phyloP scores from a whole-genome alignment of 2,888 invertebrate genomes.

The Nysson spinosus region DNA sequence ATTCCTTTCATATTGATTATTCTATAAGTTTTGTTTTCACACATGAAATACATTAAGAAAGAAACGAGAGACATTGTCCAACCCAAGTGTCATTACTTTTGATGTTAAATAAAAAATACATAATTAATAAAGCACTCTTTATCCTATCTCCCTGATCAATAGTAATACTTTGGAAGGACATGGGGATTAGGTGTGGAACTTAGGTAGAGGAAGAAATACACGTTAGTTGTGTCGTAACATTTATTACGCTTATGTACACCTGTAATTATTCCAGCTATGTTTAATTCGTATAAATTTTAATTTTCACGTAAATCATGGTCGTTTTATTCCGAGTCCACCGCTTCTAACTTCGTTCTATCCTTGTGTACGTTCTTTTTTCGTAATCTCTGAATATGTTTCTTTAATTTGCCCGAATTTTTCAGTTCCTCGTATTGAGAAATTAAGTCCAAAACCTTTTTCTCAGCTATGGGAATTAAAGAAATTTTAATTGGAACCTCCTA shows the following conservation, averaged over 20 bases:
- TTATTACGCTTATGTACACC: conserved; percentile 41
- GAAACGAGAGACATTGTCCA: conserved; percentile 75
- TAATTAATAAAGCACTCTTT: conserved; percentile 67
- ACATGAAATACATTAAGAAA: conserved; percentile 66
- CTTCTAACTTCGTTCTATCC: conserved; percentile 61
- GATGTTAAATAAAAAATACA: conserved; percentile 77
- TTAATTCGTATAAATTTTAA: conserved; percentile 31
- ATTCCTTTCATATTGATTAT: conserved; percentile 75
- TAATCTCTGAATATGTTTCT: conserved; percentile 89
- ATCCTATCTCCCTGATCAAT: conserved; percentile 42
- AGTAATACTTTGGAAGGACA: conserved; percentile 5
- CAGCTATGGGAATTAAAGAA: conserved; percentile 84
- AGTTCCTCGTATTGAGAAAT: conserved; percentile 89
- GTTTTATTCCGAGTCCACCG: conserved; percentile 21
- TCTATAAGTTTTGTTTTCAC: conserved; percentile 75
- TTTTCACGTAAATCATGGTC: conserved; percentile 14
- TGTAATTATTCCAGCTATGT: conserved; percentile 25
- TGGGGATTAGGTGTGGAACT: background rate
- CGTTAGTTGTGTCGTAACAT: conserved; percentile 15
- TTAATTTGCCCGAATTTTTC: conserved; percentile 87
- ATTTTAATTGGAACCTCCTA: background rate
- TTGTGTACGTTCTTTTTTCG: conserved; percentile 84
- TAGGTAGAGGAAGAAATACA: background rate
- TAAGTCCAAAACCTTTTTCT: conserved; percentile 85
- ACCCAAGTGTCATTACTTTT: conserved; percentile 77